These are phyloP conservation scores for Eremophila alpestris DNA, from an alignment of 2,797 vertebrate genomes.

Conservation along the genomic window DNA sequence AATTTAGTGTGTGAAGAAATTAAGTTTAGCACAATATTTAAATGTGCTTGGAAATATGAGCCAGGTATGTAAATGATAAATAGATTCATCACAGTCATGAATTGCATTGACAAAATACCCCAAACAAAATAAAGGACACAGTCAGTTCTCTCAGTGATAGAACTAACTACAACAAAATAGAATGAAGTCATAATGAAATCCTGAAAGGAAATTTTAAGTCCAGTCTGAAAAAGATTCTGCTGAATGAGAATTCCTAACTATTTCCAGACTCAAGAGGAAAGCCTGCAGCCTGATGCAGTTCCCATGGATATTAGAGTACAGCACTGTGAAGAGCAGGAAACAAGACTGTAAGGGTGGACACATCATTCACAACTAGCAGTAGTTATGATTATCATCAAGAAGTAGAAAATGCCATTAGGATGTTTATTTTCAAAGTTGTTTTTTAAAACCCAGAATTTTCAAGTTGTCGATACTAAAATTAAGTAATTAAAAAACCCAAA, in stretches of 20 bases:
- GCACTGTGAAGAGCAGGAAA: neutral
- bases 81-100: neutral
- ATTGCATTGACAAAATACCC: neutral
- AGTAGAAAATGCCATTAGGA: neutral
- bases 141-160: neutral
- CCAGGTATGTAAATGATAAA: neutral
- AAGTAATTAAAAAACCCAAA: neutral
- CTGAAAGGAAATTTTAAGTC: neutral
- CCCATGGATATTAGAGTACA: neutral
- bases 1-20: neutral
- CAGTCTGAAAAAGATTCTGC: neutral
- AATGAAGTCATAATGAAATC: neutral
- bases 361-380: neutral
- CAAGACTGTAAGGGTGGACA: neutral
- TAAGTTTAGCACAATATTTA: neutral
- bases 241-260: neutral
- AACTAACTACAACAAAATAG: neutral
- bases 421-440: neutral
- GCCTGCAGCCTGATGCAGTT: neutral
- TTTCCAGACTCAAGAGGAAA: neutral
- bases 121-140: neutral
- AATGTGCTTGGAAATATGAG: neutral
- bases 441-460: neutral
- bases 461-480: neutral
- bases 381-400: neutral